These are phyloP conservation scores for Helicolenus hilgendorfi DNA, from an alignment of 2,797 vertebrate genomes.

Conservation along the genomic window DNA sequence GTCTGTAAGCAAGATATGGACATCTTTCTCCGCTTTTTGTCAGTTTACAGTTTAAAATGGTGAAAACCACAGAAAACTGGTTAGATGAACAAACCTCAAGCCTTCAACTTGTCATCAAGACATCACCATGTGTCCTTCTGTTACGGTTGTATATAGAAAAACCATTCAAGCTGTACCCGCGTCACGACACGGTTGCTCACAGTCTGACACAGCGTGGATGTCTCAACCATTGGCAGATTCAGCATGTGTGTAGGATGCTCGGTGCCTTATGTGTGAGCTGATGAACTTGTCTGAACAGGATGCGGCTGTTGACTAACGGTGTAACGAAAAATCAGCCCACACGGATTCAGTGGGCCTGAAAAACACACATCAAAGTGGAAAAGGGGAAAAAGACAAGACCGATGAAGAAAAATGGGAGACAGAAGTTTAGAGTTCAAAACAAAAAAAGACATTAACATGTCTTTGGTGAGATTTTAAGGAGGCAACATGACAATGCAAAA, in stretches of 20 bases:
- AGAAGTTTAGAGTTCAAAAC: neutral
- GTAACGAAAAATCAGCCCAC: slow-evolving; percentile 56
- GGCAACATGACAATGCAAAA: slow-evolving; percentile 6
- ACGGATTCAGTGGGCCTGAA: slow-evolving; percentile 45
- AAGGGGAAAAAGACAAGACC: neutral
- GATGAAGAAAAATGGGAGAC: neutral
- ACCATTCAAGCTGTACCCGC: neutral
- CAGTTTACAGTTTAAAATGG: neutral
- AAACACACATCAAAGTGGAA: slow-evolving; percentile 46
- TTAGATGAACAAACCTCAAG: neutral
- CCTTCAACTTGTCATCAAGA: slow-evolving; percentile 11
- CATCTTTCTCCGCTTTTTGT: neutral
- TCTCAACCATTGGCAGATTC: slow-evolving; percentile 56
- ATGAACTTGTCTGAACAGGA: slow-evolving; percentile 75
- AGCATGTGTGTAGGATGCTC: slow-evolving; percentile 67
- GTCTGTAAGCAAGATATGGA: neutral
- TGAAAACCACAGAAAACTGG: neutral
- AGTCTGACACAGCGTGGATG: slow-evolving; percentile 38
- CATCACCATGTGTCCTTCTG: neutral
- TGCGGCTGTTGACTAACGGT: slow-evolving; percentile 72
- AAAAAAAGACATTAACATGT: neutral
- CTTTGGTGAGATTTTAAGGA: neutral
- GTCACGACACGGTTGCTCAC: slow-evolving; percentile 37
- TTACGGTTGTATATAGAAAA: neutral
- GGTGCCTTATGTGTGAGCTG: slow-evolving; percentile 50